Base-by-base conservation (phyloP, 2,113 vertebrate species). In the Gnathonemus echidnorhynchus region DNA sequence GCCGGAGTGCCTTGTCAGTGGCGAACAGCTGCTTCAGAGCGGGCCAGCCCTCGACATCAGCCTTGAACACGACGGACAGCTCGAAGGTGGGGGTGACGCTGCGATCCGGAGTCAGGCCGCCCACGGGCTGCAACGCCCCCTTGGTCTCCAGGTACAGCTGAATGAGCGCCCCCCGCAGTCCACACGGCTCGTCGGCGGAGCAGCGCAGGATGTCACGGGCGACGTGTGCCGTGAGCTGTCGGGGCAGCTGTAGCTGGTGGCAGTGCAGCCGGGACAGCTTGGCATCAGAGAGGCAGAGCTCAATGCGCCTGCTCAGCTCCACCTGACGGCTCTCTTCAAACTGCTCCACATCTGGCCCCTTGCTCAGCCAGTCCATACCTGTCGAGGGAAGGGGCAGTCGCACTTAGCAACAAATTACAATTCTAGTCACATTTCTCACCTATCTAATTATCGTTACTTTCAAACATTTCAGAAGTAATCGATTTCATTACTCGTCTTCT, bases 31-130 rank as follows among this genome's bases (percentile, higher is more conserved):
- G 89, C 88, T 90, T 94, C 8, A 97, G 91, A 0, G 92, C 91
- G 0, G 93, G 93, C 96, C 96, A 96, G 91, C 92, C 77, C 0
- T 92, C 93, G 0, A 52, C 77, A 0, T 95, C 94, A 0, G 88
- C 91, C 88, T 91, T 94, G 70, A 97, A 93, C 66, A 96, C 92
- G 56, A 96, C 93, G 0, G 96, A 95, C 49, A 97, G 92, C 46
- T 96, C 96, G 27, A 97, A 97, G 0, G 96, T 97, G 0, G 96
- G 93, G 0, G 95, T 96, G 90, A 96, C 90, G 6, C 90, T 92
- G 0, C 91, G 91, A 74, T 95, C 95, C 0, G 92, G 93, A 1
- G 62, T 49, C 87, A 97, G 35, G 39, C 49, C 93, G 42, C 96
- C 96, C 80, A 93, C 92, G 0, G 89, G 89, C 89, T 92, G 94